Evolutionary conservation across 2,797 vertebrate species (phyloP).

Genomic region (Oryzias sinensis): DNA sequence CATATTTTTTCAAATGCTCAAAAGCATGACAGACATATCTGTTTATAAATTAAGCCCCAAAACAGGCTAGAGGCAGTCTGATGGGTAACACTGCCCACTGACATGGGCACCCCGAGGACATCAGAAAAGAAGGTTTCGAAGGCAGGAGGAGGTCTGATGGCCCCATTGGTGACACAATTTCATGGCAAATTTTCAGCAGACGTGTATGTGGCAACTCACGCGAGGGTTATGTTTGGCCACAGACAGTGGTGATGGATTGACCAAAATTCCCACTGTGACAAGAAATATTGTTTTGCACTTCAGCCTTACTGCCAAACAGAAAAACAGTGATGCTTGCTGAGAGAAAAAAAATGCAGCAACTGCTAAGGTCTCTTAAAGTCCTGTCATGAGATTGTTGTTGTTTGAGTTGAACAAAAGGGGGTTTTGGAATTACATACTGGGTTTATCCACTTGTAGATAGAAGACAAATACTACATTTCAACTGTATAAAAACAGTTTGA

Average conservation of each 20-base stretch:
- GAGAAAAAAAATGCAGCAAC: conserved; percentile 17
- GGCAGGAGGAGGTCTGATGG: conserved; percentile 78
- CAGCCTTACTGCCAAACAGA: conserved; percentile 21
- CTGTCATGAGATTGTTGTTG: conserved; percentile 7
- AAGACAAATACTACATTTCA: too few relatives aligned
- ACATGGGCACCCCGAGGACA: conserved; percentile 41
- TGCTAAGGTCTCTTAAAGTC: conserved; percentile 15
- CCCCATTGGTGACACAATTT: conserved; percentile 83
- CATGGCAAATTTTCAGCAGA: conserved; percentile 90
- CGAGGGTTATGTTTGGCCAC: conserved; percentile 73
- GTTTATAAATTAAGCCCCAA: conserved; percentile 8
- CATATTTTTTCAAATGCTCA: too few relatives aligned
- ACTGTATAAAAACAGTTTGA: conserved; percentile 1
- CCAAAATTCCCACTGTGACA: conserved; percentile 41
- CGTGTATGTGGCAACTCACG: conserved; percentile 87
- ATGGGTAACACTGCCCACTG: conserved; percentile 31
- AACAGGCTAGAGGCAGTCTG: conserved; percentile 10
- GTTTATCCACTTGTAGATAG: neutral
- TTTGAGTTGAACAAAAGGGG: conserved; percentile 4
- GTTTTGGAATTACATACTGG: conserved; percentile 8
- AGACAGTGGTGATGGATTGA: conserved; percentile 78
- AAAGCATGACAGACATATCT: conserved; percentile 5
- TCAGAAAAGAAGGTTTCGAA: conserved; percentile 17
- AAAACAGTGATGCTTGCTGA: conserved; percentile 6
- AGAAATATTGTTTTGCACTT: conserved; percentile 37